phyloP scores from a whole-genome alignment of 2,113 vertebrate species.

The Vulpes ferrilata region DNA sequence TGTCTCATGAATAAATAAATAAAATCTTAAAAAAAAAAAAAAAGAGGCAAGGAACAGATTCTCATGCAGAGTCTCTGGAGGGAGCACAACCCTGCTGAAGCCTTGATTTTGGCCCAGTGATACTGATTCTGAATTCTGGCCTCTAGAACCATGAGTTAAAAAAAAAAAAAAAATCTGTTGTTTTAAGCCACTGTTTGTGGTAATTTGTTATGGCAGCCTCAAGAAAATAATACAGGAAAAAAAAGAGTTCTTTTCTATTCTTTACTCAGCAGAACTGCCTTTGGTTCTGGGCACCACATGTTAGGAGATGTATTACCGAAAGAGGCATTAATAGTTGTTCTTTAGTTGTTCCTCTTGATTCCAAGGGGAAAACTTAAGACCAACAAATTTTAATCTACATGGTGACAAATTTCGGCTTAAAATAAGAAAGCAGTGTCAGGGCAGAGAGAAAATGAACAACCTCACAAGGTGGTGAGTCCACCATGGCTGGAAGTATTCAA shows the following conservation, averaged over 20 bases:
- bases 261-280: neutral
- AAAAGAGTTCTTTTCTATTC: neutral
- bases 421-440: neutral
- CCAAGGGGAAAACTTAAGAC: neutral
- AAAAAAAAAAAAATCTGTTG: neutral
- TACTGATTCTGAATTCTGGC: neutral
- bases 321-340: neutral
- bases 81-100: neutral
- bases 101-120: neutral
- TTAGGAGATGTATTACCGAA: neutral
- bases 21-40: too few relatives aligned
- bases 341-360: neutral
- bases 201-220: neutral
- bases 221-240: neutral
- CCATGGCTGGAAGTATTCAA: neutral
- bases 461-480: neutral
- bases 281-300: neutral
- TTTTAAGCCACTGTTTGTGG: neutral
- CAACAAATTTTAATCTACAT: neutral
- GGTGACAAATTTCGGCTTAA: neutral
- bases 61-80: neutral
- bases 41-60: neutral
- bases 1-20: too few relatives aligned
- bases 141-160: neutral
- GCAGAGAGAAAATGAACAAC: neutral